These are phyloP conservation scores for Tetraneura akinire DNA, from an alignment of 1,140 invertebrate genomes.

Conservation along the genomic window DNA sequence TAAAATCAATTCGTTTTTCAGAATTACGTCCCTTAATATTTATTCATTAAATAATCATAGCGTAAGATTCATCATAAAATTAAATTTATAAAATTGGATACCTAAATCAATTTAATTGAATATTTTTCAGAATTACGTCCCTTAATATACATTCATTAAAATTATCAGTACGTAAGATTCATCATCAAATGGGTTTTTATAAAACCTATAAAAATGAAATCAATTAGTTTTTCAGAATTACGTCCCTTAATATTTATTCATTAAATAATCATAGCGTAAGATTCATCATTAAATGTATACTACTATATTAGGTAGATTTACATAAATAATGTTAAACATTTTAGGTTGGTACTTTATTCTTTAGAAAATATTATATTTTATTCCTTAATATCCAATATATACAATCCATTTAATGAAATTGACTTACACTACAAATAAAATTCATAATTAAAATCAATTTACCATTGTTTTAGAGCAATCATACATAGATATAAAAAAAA, in stretches of 20 bases:
- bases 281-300: constrained; percentile 20
- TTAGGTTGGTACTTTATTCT: too few species aligned
- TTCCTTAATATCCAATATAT: too few species aligned
- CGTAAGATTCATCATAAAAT: constrained; percentile 30
- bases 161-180: constrained; percentile 23
- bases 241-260: constrained; percentile 40
- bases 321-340: too few species aligned
- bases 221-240: constrained; percentile 4
- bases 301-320: too few species aligned
- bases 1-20: background rate
- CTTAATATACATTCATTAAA: constrained; percentile 37
- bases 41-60: constrained; percentile 18
- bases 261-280: constrained; percentile 1
- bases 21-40: constrained; percentile 42
- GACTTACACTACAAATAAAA: too few species aligned
- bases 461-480: too few species aligned
- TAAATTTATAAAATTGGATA: background rate
- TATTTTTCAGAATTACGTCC: constrained; percentile 29
- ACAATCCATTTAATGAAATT: too few species aligned
- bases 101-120: too few species aligned
- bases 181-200: constrained; percentile 6
- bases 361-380: too few species aligned
- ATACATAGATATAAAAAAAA: too few species aligned
- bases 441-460: too few species aligned
- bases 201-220: background rate